These are phyloP conservation scores for Ianthella basta DNA, from an alignment of 37 sponge, comb jelly and placozoan species.

Conservation along the genomic window DNA sequence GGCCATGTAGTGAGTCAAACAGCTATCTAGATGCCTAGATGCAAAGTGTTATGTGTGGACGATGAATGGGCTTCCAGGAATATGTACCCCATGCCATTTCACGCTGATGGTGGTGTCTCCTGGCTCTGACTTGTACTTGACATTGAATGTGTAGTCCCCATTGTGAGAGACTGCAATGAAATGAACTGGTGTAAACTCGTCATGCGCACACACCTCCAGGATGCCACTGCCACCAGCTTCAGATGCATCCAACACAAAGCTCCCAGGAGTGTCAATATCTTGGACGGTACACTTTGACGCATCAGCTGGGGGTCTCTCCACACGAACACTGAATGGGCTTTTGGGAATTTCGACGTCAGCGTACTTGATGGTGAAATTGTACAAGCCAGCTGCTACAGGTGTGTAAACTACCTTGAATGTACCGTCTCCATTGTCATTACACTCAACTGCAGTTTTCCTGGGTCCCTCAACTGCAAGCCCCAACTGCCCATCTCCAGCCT, in stretches of 20 bases:
- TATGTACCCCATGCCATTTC: conserved; percentile 92
- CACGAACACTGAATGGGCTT: conserved; percentile 72
- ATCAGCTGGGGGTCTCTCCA: conserved; percentile 57
- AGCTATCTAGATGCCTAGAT: background rate
- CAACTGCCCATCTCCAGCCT: conserved; percentile 88
- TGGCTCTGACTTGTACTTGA: conserved; percentile 78
- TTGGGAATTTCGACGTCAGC: conserved; percentile 72
- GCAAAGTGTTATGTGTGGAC: conserved; percentile 14
- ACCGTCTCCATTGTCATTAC: conserved; percentile 62
- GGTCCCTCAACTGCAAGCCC: conserved; percentile 69
- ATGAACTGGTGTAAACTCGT: conserved; percentile 35
- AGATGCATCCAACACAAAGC: conserved; percentile 51
- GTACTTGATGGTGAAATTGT: conserved; percentile 81
- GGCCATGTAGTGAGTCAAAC: no score
- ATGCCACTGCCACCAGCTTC: conserved; percentile 46
- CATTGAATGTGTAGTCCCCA: conserved; percentile 58
- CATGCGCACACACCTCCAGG: conserved; percentile 42
- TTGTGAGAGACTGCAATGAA: conserved; percentile 38
- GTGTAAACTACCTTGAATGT: conserved; percentile 71
- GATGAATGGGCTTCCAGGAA: conserved; percentile 89
- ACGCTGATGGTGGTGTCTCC: conserved; percentile 85
- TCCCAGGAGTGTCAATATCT: conserved; percentile 52
- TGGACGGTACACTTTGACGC: conserved; percentile 39
- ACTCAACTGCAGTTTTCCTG: conserved; percentile 14
- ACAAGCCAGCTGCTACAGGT: conserved; percentile 74